Conservation (phyloP, 2,888 invertebrate species). For the Hipparchia semele region DNA sequence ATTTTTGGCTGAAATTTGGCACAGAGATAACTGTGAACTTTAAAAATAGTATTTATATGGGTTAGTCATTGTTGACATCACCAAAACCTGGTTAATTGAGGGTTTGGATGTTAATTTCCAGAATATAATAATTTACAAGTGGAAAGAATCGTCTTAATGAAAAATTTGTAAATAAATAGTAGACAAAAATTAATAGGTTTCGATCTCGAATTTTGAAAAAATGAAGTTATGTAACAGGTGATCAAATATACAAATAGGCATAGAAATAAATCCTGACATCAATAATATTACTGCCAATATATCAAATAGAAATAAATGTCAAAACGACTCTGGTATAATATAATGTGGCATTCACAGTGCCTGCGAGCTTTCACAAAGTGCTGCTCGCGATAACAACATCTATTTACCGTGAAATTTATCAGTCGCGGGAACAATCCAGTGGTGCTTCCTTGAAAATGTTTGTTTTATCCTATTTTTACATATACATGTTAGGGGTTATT, state of each 20-base stretch:
- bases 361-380: slow-evolving; percentile 14
- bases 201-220: neutral
- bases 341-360: slow-evolving; percentile 10
- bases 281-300: neutral
- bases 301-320: neutral
- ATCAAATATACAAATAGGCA: neutral
- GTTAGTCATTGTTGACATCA: too few relatives aligned
- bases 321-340: slow-evolving; percentile 11
- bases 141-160: too few relatives aligned
- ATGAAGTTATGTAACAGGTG: neutral
- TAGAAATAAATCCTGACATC: neutral
- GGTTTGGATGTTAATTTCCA: too few relatives aligned
- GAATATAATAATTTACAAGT: too few relatives aligned
- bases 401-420: slow-evolving; percentile 15
- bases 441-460: neutral
- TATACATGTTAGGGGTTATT: too few relatives aligned
- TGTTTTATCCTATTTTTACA: neutral
- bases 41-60: too few relatives aligned
- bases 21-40: too few relatives aligned
- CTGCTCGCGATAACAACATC: slow-evolving; percentile 11
- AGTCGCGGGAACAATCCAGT: neutral
- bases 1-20: too few relatives aligned
- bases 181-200: too few relatives aligned
- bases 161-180: neutral
- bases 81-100: too few relatives aligned